These are phyloP conservation scores for Eilema griseolum DNA, from an alignment of 2,888 invertebrate species.

Conservation along the genomic window DNA sequence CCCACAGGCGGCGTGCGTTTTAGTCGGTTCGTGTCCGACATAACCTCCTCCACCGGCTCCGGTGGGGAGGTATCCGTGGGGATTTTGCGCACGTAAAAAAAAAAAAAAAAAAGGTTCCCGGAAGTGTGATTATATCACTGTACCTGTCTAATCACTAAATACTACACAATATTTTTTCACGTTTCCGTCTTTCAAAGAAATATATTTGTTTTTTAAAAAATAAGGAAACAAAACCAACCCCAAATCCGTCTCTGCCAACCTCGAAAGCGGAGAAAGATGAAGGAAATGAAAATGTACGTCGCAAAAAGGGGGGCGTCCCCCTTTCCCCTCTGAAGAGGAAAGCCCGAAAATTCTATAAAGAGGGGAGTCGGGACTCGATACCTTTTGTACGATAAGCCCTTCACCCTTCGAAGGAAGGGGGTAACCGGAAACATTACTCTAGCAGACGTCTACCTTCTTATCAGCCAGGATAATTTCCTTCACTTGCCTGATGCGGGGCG, in stretches of 20 bases:
- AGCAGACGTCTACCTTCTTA: slow-evolving; percentile 81
- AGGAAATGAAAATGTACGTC: slow-evolving; percentile 87
- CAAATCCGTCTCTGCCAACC: slow-evolving; percentile 66
- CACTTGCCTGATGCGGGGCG: slow-evolving; percentile 66
- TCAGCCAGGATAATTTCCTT: slow-evolving; percentile 80
- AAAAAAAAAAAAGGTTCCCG: too few species aligned
- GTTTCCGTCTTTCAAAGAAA: neutral
- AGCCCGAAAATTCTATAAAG: slow-evolving; percentile 85
- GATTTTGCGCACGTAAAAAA: too few species aligned
- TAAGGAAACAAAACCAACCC: slow-evolving; percentile 23
- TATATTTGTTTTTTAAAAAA: too few species aligned
- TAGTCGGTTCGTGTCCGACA: too few species aligned
- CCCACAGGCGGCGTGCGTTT: too few species aligned
- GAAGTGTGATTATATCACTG: too few species aligned
- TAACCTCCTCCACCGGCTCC: too few species aligned
- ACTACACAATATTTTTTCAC: neutral
- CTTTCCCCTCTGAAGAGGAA: slow-evolving; percentile 63
- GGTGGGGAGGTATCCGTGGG: too few species aligned
- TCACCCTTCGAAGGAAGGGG: slow-evolving; percentile 55
- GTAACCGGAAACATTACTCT: slow-evolving; percentile 79
- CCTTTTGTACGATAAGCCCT: slow-evolving; percentile 85
- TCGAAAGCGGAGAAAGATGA: slow-evolving; percentile 86
- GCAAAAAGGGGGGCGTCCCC: slow-evolving; percentile 80
- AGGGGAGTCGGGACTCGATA: slow-evolving; percentile 75
- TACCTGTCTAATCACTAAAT: neutral